phyloP scores from a whole-genome alignment of 2,888 invertebrate genomes.

The Amphipoea lucens region DNA sequence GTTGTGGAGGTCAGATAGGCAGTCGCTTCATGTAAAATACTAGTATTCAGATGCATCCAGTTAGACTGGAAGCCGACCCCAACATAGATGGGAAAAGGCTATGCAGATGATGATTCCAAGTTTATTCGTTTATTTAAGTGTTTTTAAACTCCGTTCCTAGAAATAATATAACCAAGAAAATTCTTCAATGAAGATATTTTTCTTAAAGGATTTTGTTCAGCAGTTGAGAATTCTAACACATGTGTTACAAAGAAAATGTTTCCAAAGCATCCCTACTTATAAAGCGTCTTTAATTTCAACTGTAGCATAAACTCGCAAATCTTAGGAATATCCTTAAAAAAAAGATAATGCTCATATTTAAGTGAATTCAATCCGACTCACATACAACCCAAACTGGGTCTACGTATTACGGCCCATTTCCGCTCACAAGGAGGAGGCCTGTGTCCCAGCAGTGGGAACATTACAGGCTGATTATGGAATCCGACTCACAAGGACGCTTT shows the following conservation, averaged over 20 bases:
- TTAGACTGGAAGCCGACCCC: too few relatives aligned
- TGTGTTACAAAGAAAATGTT: slow-evolving; percentile 11
- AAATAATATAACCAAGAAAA: neutral
- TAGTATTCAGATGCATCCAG: too few relatives aligned
- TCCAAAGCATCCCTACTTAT: slow-evolving; percentile 7
- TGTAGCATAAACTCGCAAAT: slow-evolving; percentile 17
- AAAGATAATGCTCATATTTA: slow-evolving; percentile 43
- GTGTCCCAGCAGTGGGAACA: neutral
- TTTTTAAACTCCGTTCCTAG: neutral
- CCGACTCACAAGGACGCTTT: slow-evolving; percentile 26
- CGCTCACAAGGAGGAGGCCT: neutral
- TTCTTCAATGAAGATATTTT: neutral
- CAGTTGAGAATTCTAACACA: slow-evolving; percentile 27
- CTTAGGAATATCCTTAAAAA: slow-evolving; percentile 23
- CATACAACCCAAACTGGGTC: neutral
- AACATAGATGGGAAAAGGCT: too few relatives aligned
- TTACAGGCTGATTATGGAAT: slow-evolving; percentile 11
- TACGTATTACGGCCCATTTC: neutral
- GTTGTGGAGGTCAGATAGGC: too few relatives aligned
- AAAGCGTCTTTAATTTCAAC: slow-evolving; percentile 22
- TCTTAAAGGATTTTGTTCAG: slow-evolving; percentile 14
- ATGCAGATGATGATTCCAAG: too few relatives aligned
- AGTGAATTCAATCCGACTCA: slow-evolving; percentile 38
- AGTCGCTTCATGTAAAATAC: too few relatives aligned
- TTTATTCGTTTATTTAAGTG: neutral